These are phyloP conservation scores for Trinorchestia longiramus DNA, from an alignment of 1,140 invertebrate species.

Conservation along the genomic window DNA sequence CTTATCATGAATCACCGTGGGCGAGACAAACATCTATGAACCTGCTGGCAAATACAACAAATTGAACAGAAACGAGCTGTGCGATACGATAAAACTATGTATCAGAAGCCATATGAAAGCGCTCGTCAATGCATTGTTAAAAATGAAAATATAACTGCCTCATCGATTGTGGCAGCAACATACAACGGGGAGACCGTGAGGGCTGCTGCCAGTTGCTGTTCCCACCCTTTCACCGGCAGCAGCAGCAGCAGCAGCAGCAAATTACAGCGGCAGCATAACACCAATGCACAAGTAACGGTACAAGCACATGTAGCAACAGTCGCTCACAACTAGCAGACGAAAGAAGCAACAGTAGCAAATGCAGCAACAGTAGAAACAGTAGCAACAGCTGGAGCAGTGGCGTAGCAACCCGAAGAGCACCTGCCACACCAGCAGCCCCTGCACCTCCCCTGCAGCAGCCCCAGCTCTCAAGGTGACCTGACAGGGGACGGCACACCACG, in stretches of 20 bases:
- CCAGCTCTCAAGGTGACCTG: conserved; percentile 17
- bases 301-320: neutral
- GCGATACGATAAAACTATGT: neutral
- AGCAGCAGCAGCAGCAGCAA: neutral
- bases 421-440: neutral
- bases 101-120: neutral
- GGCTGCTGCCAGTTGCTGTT: neutral
- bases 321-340: neutral
- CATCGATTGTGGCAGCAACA: neutral
- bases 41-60: neutral
- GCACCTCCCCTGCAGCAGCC: neutral
- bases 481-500: neutral
- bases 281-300: neutral
- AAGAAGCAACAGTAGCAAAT: neutral
- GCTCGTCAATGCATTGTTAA: neutral
- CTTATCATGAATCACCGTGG: too few species aligned
- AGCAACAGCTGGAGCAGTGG: neutral
- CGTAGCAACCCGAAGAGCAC: neutral
- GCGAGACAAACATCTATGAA: too few species aligned
- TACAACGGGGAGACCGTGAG: neutral
- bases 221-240: conserved; percentile 8
- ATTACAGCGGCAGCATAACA: neutral
- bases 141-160: neutral
- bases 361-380: neutral
- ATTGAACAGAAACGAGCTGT: neutral